Evolutionary conservation across 2,888 invertebrate species (phyloP).

Genomic region (Blera fallax): DNA sequence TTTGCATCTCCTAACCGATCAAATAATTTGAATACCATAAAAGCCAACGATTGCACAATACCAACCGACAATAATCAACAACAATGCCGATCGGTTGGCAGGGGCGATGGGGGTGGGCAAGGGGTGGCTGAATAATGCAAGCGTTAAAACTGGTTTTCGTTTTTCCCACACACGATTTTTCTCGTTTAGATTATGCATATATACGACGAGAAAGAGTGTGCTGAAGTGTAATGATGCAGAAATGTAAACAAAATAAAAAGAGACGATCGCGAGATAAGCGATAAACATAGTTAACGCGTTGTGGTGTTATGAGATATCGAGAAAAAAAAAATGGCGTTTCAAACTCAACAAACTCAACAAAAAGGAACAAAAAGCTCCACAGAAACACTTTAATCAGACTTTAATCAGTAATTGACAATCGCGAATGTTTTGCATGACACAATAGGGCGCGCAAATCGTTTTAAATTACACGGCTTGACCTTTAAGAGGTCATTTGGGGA

Average conservation of each 20-base stretch:
- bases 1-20: conserved; percentile 37
- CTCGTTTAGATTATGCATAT: background rate
- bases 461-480: conserved; percentile 33
- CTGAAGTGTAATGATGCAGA: conserved; percentile 35
- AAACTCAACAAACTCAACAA: too few species aligned
- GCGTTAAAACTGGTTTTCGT: conserved; percentile 29
- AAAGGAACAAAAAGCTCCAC: background rate
- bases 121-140: conserved; percentile 2
- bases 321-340: conserved; percentile 5
- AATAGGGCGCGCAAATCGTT: conserved; percentile 16
- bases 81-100: background rate
- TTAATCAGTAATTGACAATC: conserved; percentile 4
- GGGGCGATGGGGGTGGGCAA: background rate
- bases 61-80: background rate
- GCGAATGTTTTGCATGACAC: background rate
- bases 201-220: background rate
- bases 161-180: conserved; percentile 52
- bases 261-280: background rate
- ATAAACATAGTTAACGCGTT: conserved; percentile 36
- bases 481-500: background rate
- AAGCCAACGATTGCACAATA: conserved; percentile 45
- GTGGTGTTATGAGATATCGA: conserved; percentile 33
- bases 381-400: conserved; percentile 9
- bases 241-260: conserved; percentile 42
- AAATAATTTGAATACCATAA: conserved; percentile 40